Evolutionary conservation across 2,797 vertebrate genomes (phyloP), one percentile per base, ranked within the genome.

Genomic region (Fistularia tabacaria): DNA sequence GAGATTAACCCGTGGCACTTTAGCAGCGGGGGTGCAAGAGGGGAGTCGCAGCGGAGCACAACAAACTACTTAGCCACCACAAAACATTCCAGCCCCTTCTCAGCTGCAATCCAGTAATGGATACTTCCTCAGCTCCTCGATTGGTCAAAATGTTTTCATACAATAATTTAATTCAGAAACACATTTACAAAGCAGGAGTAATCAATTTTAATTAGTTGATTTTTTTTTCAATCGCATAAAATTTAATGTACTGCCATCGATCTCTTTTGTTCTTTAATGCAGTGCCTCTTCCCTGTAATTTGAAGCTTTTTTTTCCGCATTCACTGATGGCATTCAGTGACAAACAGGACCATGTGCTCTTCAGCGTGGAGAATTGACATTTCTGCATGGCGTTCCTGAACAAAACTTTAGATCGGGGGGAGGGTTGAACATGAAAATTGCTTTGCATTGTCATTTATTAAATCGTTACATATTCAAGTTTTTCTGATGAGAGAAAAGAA

Each of bases 161-260:
- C 88, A 92, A 92, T 93, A 92, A 93, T 92, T 92, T 91, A 93
- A 92, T 93, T 92, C 91, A 89, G 88, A 91, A 93, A 93, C 91
- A 93, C 91, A 92, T 92, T 92, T 93, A 92, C 90, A 91, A 93
- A 93, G 90, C 90, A 89, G 86, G 85, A 89, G 89, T 92, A 90
- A 93, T 93, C 91, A 91, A 93, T 93, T 93, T 92, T 93, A 93
- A 93, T 93, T 92, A 93, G 90, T 90, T 92, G 90, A 92, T 89
- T 89, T 87, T 89, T 87, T 87, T 89, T 87, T 64, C 88, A 90
- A 91, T 92, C 89, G 83, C 91, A 92, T 91, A 91, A 92, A 92
- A 91, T 91, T 80, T 91, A 91, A 93, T 92, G 91, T 91, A 92
- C 90, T 91, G 84, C 86, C 88, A 93, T 92, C 88, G 91, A 93